Conservation (phyloP, 1,140 invertebrate species). For the Pachypeltis micranthus region DNA sequence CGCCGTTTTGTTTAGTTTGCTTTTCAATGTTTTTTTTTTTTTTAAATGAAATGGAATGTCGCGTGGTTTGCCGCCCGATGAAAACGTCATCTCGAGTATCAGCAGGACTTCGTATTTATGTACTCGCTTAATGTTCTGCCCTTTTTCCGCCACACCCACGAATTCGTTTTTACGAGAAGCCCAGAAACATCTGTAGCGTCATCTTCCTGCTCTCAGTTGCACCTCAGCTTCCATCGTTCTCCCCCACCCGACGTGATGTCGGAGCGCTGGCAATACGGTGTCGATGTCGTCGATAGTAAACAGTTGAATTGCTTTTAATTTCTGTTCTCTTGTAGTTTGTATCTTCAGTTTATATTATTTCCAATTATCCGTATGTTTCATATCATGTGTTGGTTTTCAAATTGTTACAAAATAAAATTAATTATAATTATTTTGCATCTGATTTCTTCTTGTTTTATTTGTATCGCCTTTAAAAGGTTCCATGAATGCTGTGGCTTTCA, state of each 20-base stretch:
- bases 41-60: not conserved
- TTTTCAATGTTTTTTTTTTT: not conserved
- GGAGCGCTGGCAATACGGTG: not conserved
- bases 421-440: constrained; percentile 1
- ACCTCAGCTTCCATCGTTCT: not conserved
- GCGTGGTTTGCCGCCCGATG: not conserved
- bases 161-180: too few species aligned
- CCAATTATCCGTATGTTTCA: not conserved
- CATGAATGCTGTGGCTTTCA: too few species aligned
- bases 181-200: too few species aligned
- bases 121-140: too few species aligned
- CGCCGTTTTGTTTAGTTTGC: not conserved
- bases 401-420: not conserved
- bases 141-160: too few species aligned
- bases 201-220: not conserved
- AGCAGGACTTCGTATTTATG: too few species aligned
- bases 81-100: constrained; percentile 4
- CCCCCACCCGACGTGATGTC: too few species aligned
- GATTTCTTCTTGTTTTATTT: not conserved
- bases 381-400: constrained; percentile 1
- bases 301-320: not conserved
- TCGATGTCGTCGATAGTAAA: not conserved
- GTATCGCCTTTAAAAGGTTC: too few species aligned
- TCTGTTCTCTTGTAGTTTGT: not conserved
- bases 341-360: not conserved